Evolutionary conservation across 2,113 vertebrate genomes (phyloP).

Genomic region (Triplophysa dalaica): DNA sequence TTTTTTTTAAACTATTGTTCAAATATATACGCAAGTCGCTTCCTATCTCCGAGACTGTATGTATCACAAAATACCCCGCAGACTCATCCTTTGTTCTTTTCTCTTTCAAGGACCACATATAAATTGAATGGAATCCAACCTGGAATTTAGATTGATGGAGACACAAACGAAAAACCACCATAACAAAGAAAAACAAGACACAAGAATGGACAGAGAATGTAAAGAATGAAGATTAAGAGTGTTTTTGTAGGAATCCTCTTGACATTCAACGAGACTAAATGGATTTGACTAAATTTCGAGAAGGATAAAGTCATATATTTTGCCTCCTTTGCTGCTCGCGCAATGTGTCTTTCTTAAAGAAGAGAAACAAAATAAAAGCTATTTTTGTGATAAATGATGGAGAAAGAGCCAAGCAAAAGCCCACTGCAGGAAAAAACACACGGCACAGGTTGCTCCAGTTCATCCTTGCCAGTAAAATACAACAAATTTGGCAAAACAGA

Average conservation of each 20-base stretch:
- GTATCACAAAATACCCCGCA: too few species aligned
- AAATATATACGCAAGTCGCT: too few species aligned
- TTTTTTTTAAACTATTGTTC: too few species aligned
- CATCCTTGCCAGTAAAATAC: constrained; percentile 30
- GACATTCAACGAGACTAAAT: constrained; percentile 41
- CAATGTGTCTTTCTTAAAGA: constrained; percentile 39
- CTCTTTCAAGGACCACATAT: background rate
- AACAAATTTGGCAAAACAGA: constrained; percentile 28
- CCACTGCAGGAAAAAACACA: background rate
- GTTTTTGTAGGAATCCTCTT: constrained; percentile 59
- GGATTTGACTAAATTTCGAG: constrained; percentile 14
- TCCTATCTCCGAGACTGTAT: too few species aligned
- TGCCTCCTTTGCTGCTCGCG: constrained; percentile 32
- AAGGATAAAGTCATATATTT: constrained; percentile 48
- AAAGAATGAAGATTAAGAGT: constrained; percentile 63
- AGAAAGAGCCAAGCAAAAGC: background rate
- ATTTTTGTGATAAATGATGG: constrained; percentile 3
- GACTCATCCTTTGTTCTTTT: background rate
- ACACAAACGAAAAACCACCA: background rate
- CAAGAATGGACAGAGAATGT: constrained; percentile 51
- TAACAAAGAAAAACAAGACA: background rate
- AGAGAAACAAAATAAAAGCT: constrained; percentile 25
- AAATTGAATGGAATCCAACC: background rate
- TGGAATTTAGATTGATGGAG: constrained; percentile 1
- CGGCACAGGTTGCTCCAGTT: background rate